Conservation (phyloP, 1,140 invertebrate species). For the Ceratina japonica region DNA sequence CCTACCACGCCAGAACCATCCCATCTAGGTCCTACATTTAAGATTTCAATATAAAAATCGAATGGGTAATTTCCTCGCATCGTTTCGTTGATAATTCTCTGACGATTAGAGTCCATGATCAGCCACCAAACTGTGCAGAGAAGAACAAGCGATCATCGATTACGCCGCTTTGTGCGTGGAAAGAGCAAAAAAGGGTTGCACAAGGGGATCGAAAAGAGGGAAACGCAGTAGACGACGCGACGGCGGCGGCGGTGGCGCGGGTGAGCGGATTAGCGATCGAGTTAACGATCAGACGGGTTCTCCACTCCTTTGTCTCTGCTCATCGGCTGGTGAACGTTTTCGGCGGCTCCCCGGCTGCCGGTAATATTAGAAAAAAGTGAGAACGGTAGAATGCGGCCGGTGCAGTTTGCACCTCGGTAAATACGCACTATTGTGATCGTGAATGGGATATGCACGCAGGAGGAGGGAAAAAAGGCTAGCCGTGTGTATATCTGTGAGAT, state of each 20-base stretch:
- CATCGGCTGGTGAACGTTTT: conserved; percentile 44
- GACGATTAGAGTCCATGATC: conserved; percentile 4
- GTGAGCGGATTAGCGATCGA: conserved; percentile 45
- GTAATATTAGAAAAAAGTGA: neutral
- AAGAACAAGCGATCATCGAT: conserved; percentile 23
- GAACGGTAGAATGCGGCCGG: neutral
- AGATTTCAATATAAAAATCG: no score
- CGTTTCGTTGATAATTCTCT: neutral
- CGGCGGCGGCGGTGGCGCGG: neutral
- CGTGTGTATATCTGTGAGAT: conserved; percentile 32
- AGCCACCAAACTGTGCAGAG: neutral
- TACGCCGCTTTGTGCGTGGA: neutral
- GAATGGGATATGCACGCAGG: neutral
- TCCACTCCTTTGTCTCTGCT: conserved; percentile 25
- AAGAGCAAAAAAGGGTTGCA: conserved; percentile 32
- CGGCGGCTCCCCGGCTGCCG: conserved; percentile 12
- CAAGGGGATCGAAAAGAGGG: conserved; percentile 32
- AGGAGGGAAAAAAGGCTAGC: neutral
- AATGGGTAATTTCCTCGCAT: neutral
- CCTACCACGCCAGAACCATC: no score
- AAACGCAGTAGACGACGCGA: conserved; percentile 23
- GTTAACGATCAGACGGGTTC: conserved; percentile 21
- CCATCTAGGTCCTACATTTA: no score
- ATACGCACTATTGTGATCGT: neutral
- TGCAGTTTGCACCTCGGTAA: neutral